These are phyloP conservation scores for Brachyalestes nurse DNA, from an alignment of 2,797 vertebrate genomes.

Conservation along the genomic window DNA sequence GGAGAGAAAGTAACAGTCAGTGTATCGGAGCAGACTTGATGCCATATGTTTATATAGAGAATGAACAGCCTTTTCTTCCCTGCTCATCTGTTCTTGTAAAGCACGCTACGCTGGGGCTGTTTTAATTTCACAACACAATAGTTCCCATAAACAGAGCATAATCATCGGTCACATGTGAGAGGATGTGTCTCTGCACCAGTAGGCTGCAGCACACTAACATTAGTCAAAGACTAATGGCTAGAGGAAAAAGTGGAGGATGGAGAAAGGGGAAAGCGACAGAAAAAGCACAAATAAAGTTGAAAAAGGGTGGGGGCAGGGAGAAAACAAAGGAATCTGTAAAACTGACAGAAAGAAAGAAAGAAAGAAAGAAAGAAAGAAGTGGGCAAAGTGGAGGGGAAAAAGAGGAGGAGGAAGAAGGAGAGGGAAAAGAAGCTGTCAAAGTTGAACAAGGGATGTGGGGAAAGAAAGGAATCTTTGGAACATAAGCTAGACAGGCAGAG, in stretches of 20 bases:
- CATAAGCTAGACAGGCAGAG: not conserved
- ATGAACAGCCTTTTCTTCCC: constrained; percentile 21
- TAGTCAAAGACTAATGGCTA: constrained; percentile 7
- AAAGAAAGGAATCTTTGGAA: not conserved
- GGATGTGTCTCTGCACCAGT: constrained; percentile 14
- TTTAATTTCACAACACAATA: constrained; percentile 63
- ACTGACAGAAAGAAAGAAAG: not conserved
- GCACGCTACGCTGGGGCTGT: constrained; percentile 39
- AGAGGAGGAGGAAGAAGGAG: too few relatives aligned
- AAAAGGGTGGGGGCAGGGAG: not conserved
- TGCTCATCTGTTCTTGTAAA: constrained; percentile 19
- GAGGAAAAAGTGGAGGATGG: not conserved
- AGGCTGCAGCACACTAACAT: not conserved
- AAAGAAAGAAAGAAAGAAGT: not conserved
- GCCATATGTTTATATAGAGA: constrained; percentile 29
- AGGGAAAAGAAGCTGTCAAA: not conserved
- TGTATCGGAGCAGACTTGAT: not conserved
- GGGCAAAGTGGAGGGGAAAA: not conserved
- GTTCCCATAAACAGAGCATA: constrained; percentile 64
- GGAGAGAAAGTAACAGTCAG: not conserved
- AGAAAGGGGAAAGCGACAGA: not conserved
- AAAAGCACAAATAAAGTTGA: not conserved
- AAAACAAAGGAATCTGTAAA: not conserved
- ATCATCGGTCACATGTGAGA: constrained; percentile 55
- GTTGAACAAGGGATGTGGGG: not conserved